Percentiles rank a stretch among this genome's conserved stretches.
These are phyloP conservation scores for Argynnis bischoffii DNA, from an alignment of 2,888 invertebrate species.

Conservation along the genomic window DNA sequence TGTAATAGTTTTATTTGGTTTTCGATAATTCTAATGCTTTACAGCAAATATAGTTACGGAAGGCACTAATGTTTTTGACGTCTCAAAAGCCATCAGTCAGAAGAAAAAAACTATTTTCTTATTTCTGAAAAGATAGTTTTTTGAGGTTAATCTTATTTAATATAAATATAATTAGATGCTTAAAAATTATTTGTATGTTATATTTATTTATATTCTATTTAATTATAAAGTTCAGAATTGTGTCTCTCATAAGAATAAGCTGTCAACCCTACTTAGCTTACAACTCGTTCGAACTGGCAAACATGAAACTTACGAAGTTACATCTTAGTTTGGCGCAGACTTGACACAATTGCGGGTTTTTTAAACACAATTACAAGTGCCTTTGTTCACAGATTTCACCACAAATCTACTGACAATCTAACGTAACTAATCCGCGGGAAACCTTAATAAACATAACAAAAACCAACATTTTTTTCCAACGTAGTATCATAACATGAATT, in stretches of 20 bases:
- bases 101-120: too few relatives aligned
- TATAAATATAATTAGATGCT: too few relatives aligned
- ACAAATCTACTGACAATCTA: slow-evolving; percentile 34
- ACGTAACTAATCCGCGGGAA: slow-evolving; percentile 40
- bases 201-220: not conserved
- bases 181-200: too few relatives aligned
- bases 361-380: slow-evolving; percentile 28
- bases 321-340: slow-evolving; percentile 27
- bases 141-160: too few relatives aligned
- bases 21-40: too few relatives aligned
- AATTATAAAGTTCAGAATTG: not conserved
- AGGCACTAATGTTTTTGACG: too few relatives aligned
- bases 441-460: slow-evolving; percentile 42
- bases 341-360: slow-evolving; percentile 8
- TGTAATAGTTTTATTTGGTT: too few relatives aligned
- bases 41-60: too few relatives aligned
- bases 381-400: slow-evolving; percentile 30
- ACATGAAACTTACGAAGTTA: slow-evolving; percentile 33
- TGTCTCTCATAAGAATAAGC: slow-evolving; percentile 28
- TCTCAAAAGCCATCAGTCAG: too few relatives aligned
- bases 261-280: slow-evolving; percentile 32
- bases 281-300: slow-evolving; percentile 36
- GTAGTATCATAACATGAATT: slow-evolving; percentile 43
- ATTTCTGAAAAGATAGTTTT: too few relatives aligned
- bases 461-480: slow-evolving; percentile 38